Percentiles rank a stretch among this genome's conserved stretches.
These are phyloP conservation scores for Xylocampa areola DNA, from an alignment of 2,888 invertebrate species.

Conservation along the genomic window DNA sequence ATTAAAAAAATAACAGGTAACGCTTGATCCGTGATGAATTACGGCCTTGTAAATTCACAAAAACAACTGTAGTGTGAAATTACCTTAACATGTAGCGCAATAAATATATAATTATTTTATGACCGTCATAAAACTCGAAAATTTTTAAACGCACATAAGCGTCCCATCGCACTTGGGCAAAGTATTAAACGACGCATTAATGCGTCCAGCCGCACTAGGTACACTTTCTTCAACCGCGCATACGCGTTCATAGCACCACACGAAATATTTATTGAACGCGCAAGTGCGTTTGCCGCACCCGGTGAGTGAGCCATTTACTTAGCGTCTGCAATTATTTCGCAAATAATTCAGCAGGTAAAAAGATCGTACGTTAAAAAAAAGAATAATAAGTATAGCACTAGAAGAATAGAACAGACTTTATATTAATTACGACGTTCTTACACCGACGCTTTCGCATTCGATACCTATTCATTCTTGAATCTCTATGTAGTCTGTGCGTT, in stretches of 20 bases:
- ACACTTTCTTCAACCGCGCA: neutral
- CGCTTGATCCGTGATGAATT: neutral
- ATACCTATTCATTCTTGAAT: no score
- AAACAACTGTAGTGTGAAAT: neutral
- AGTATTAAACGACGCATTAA: neutral
- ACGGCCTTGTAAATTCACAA: neutral
- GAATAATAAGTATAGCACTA: no score
- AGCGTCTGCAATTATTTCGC: neutral
- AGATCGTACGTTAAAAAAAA: no score
- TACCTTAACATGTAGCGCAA: no score
- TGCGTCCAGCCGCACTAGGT: slow-evolving; percentile 1
- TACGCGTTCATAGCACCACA: slow-evolving; percentile 3
- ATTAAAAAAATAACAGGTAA: neutral
- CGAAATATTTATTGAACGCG: slow-evolving; percentile 5
- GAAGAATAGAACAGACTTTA: no score
- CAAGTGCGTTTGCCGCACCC: no score
- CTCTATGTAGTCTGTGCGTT: no score
- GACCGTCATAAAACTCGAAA: slow-evolving; percentile 6
- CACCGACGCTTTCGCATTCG: no score
- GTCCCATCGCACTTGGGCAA: slow-evolving; percentile 1
- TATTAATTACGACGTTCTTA: no score
- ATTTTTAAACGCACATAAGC: slow-evolving; percentile 4
- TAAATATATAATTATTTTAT: slow-evolving; percentile 2
- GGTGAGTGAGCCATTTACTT: neutral
- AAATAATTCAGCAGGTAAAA: neutral